A percentile compares a stretch with the other conserved stretches of the same genome.
Evolutionary conservation across 2,113 vertebrate species (phyloP).

Genomic region (Terrapene triunguis): DNA sequence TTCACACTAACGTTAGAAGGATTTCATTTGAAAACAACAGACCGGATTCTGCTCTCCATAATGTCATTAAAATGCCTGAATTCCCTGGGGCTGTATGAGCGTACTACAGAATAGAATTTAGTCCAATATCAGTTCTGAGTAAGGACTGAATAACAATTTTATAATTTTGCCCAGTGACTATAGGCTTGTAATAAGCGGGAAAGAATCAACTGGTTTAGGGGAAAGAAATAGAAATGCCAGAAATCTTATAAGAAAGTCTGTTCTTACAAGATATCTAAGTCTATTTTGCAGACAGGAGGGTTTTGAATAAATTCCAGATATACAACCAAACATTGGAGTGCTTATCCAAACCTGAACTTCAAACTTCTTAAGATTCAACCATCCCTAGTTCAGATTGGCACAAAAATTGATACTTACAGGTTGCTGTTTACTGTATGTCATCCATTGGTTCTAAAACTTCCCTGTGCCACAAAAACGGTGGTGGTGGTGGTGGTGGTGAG

Average conservation of each 20-base stretch:
- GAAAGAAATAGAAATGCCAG: rapidly evolving
- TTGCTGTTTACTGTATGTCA: background rate
- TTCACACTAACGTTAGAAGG: background rate
- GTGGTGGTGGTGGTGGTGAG: background rate
- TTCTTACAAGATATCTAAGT: background rate
- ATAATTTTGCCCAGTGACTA: background rate
- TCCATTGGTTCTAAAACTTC: background rate
- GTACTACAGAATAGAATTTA: background rate
- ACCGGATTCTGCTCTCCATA: background rate
- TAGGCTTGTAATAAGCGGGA: background rate
- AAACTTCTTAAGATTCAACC: background rate
- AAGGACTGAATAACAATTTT: background rate
- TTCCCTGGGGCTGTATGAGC: background rate
- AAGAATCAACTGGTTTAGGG: background rate
- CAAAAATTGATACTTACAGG: background rate
- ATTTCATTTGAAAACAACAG: background rate
- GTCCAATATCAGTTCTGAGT: background rate
- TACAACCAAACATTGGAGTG: background rate
- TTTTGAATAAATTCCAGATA: background rate
- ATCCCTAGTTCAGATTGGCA: background rate
- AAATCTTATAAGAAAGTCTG: background rate
- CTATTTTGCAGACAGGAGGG: background rate
- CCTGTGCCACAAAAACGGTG: background rate
- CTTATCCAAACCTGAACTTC: background rate
- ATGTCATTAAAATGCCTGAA: background rate